Base-by-base conservation (phyloP, 2,888 invertebrate species). In the Pteria penguin region DNA sequence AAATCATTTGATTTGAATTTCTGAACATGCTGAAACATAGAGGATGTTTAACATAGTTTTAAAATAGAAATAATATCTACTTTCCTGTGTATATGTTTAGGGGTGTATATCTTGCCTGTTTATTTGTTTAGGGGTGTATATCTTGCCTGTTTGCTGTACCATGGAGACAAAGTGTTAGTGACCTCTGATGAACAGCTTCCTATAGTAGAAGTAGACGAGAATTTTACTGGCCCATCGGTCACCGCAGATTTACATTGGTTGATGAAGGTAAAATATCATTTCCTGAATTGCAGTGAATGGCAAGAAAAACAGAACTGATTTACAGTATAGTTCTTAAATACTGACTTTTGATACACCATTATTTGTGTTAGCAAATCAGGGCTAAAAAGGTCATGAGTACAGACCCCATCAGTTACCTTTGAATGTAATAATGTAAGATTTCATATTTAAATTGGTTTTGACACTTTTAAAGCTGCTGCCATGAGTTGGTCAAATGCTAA, bases 131-230 rank as follows among this genome's bases (percentile, higher is more conserved):
- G 98, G 80, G 99, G 99, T 1, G 96, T 98, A 4, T 98, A 97
- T 91, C 93, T 99, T 85, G 96, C 98, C 0, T 97, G 97, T 90
- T 95, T 99, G 78, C 93, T 99, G 54, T 98, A 98, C 93, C 96
- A 97, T 91, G 98, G 98, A 90, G 98, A 99, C 92, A 97, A 97
- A 91, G 96, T 99, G 66, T 93, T 99, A 87, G 97, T 98, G 74
- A 99, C 99, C 45, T 97, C 97, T 86, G 99, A 99, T 93, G 99
- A 99, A 92, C 97, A 97, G 92, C 94, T 99, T 78, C 99, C 99
- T 0, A 97, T 98, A 76, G 96, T 99, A 87, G 98, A 98, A 93
- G 96, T 99, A 66, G 98, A 98, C 91, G 98, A 98, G 93, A 96
- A 96, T 36, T 98, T 97, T 92, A 97, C 97, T 60, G 96, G 89